Percentiles rank a stretch among this genome's conserved stretches.
These are phyloP conservation scores for Sphyrna mokarran DNA, from an alignment of 2,113 vertebrate genomes.

Conservation along the genomic window DNA sequence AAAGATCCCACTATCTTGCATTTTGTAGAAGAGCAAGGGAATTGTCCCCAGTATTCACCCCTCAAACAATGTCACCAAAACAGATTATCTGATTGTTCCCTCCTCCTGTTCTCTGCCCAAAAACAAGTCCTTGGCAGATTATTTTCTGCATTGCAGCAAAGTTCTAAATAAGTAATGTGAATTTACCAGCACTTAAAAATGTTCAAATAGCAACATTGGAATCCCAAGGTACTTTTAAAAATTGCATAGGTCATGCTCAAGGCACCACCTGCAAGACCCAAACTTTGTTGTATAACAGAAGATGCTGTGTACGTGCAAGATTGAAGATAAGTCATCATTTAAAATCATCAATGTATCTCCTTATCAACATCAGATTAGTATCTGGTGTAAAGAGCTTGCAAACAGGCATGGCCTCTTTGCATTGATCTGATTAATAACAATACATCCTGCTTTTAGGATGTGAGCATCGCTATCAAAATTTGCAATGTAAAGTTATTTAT, in stretches of 20 bases:
- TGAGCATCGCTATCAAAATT: background rate
- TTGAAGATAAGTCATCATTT: background rate
- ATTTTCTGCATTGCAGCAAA: too few relatives aligned
- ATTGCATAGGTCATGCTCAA: background rate
- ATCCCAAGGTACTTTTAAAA: background rate
- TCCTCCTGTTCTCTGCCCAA: too few relatives aligned
- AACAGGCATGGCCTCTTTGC: background rate
- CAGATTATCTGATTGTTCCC: too few relatives aligned
- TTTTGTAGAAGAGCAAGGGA: background rate
- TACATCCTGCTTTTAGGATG: background rate
- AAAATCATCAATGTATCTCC: background rate
- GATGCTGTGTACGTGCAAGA: background rate
- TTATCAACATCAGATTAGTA: too few relatives aligned
- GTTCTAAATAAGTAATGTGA: background rate
- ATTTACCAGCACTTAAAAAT: background rate
- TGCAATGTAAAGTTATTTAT: too few relatives aligned
- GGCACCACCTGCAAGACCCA: background rate
- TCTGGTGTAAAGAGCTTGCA: background rate
- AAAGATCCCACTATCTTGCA: background rate
- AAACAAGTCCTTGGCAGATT: too few relatives aligned
- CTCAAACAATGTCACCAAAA: too few relatives aligned
- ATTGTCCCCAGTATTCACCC: background rate
- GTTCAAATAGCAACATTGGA: background rate
- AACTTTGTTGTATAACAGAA: background rate
- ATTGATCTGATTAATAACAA: background rate